Percentiles rank a stretch among this genome's conserved stretches.
Evolutionary conservation across 2,113 vertebrate genomes (phyloP).

Genomic region (Chlamydotis undulata): DNA sequence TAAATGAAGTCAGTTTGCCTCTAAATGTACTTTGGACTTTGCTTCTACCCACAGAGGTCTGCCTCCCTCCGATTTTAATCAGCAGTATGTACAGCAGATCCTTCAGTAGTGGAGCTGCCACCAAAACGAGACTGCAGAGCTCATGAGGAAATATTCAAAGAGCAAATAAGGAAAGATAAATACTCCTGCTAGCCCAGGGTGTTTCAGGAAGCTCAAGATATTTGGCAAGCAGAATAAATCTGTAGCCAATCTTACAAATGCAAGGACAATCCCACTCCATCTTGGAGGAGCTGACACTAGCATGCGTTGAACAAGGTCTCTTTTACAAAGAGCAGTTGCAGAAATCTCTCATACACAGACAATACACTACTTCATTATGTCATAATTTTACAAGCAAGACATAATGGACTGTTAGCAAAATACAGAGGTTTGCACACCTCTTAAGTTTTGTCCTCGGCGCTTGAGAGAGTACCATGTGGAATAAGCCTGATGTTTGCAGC

Average conservation of each 20-base stretch:
- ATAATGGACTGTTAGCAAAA: neutral
- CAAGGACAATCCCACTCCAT: neutral
- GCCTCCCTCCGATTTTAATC: neutral
- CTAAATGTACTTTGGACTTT: conserved; percentile 19
- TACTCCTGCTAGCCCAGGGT: neutral
- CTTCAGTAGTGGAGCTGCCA: neutral
- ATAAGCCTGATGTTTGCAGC: neutral
- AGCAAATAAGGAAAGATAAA: neutral
- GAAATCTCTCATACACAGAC: neutral
- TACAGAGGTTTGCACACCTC: neutral
- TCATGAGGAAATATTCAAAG: neutral
- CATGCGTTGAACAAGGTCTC: neutral
- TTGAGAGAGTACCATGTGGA: neutral
- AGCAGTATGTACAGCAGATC: neutral
- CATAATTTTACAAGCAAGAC: neutral
- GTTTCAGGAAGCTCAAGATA: neutral
- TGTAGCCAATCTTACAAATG: neutral
- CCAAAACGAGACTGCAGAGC: neutral
- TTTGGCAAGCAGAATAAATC: neutral
- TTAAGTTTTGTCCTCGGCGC: neutral
- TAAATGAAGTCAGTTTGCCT: neutral
- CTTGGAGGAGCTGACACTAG: neutral
- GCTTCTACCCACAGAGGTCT: neutral
- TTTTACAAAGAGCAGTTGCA: neutral
- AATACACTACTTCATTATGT: neutral